Conservation (phyloP, 1,140 invertebrate genomes). For the Geopemphigus sp. region DNA sequence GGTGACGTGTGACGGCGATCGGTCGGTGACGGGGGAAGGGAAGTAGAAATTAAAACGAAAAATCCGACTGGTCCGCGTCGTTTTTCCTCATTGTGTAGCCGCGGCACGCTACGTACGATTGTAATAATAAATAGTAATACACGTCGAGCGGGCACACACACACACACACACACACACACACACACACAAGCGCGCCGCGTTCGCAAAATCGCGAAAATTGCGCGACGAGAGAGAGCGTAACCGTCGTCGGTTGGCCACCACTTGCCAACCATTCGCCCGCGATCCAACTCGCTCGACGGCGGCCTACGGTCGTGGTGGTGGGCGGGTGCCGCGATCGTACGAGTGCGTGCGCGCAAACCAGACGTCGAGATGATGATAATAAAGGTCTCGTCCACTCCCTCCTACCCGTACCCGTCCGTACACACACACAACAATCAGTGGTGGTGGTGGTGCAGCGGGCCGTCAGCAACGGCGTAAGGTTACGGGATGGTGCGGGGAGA, state of each 20-base stretch:
- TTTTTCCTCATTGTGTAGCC: not conserved
- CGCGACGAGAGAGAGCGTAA: slow-evolving; percentile 24
- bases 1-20: not conserved
- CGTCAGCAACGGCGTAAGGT: no score
- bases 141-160: not conserved
- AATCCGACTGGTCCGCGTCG: not conserved
- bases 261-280: no score
- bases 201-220: not conserved
- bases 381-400: no score
- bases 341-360: not conserved
- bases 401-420: no score
- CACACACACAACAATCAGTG: no score
- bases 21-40: not conserved
- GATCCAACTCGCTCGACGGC: not conserved
- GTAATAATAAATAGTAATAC: not conserved
- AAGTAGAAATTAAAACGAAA: not conserved
- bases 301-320: not conserved
- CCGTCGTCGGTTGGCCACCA: no score
- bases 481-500: no score
- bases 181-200: not conserved
- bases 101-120: not conserved
- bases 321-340: not conserved
- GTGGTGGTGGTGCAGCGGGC: no score
- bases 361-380: not conserved
- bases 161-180: no score